Evolutionary conservation across 2,888 invertebrate genomes (phyloP).

Genomic region (Leucoma salicis): DNA sequence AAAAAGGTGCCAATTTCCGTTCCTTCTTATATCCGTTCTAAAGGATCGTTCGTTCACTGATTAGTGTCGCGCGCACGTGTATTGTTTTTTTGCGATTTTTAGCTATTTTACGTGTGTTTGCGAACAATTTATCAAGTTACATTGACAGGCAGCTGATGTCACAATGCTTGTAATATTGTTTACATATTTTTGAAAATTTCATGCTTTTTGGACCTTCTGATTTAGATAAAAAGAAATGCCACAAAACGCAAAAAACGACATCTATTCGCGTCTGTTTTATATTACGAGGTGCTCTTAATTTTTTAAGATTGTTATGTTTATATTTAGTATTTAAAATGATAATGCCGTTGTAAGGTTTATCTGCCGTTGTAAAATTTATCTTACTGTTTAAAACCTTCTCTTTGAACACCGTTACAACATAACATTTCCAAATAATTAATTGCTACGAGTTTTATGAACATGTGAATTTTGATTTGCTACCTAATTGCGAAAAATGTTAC

Average conservation of each 20-base stretch:
- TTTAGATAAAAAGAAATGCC: constrained; percentile 7
- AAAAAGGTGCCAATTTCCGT: constrained; percentile 81
- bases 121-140: constrained; percentile 63
- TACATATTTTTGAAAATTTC: constrained; percentile 39
- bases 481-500: too few relatives aligned
- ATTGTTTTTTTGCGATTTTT: constrained; percentile 64
- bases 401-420: too few relatives aligned
- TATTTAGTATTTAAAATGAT: too few relatives aligned
- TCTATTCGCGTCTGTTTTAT: constrained; percentile 4
- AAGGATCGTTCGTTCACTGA: constrained; percentile 73
- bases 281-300: too few relatives aligned
- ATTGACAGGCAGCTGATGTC: constrained; percentile 63
- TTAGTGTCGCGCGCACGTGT: constrained; percentile 73
- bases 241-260: constrained; percentile 5
- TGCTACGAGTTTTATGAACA: too few relatives aligned
- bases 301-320: too few relatives aligned
- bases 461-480: too few relatives aligned
- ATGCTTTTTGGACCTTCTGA: constrained; percentile 21
- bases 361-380: too few relatives aligned
- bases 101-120: constrained; percentile 52
- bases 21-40: constrained; percentile 70
- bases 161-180: constrained; percentile 40
- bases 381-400: too few relatives aligned
- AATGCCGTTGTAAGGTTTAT: too few relatives aligned
- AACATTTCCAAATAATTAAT: too few relatives aligned